Evolutionary conservation across 2,113 vertebrate genomes (phyloP).

Genomic region (Pungitius pungitius): DNA sequence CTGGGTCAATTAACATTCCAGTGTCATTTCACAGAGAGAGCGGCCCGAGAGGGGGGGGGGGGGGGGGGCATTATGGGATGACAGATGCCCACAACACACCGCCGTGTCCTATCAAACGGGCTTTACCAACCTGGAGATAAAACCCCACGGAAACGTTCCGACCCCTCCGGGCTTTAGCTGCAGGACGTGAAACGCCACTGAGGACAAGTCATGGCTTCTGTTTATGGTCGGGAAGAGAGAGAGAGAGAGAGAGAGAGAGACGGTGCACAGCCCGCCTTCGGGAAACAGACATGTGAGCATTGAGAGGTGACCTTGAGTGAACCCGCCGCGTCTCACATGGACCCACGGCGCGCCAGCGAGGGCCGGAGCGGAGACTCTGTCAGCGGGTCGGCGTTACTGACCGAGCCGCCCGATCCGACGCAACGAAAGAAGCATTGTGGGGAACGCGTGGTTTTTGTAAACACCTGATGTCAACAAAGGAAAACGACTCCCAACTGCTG

Average conservation of each 20-base stretch:
- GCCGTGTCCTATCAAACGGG: constrained; percentile 29
- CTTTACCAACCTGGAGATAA: constrained; percentile 41
- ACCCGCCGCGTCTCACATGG: constrained; percentile 35
- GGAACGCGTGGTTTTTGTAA: neutral
- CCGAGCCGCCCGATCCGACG: neutral
- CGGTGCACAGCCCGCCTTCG: constrained; percentile 11
- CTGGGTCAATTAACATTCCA: constrained; percentile 61
- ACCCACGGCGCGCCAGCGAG: constrained; percentile 1
- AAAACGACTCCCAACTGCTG: neutral
- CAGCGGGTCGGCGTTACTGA: constrained; percentile 45
- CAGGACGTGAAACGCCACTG: constrained; percentile 36
- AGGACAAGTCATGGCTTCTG: constrained; percentile 4
- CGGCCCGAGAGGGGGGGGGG: too few relatives aligned
- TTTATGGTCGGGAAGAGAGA: constrained; percentile 8
- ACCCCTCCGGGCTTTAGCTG: constrained; percentile 25
- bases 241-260: neutral
- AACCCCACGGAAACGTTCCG: too few relatives aligned
- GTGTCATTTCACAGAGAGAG: constrained; percentile 57
- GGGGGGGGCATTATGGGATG: constrained; percentile 47
- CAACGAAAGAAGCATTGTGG: neutral
- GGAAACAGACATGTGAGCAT: too few relatives aligned
- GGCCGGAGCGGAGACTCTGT: constrained; percentile 41
- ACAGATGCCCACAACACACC: constrained; percentile 37
- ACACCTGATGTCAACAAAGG: neutral
- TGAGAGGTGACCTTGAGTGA: constrained; percentile 56